A percentile compares a stretch with the other conserved stretches of the same genome.
phyloP scores from a whole-genome alignment of 2,888 invertebrate species.

The Strigamia transsilvanica region DNA sequence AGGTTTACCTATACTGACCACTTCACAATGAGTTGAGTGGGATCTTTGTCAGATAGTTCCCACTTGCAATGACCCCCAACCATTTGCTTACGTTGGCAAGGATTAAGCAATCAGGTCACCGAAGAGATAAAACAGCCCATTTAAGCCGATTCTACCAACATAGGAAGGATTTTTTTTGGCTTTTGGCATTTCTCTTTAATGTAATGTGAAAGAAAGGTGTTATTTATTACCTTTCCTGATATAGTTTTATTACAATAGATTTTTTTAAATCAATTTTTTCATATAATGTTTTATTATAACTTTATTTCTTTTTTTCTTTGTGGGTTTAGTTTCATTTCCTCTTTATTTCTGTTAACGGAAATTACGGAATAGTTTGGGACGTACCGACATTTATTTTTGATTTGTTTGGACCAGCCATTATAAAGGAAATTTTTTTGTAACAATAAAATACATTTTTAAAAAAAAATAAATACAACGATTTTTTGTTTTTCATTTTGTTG shows the following conservation, averaged over 20 bases:
- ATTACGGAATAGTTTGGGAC: background rate
- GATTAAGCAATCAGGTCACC: conserved; percentile 31
- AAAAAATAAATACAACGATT: background rate
- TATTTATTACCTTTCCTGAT: background rate
- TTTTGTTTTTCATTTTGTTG: background rate
- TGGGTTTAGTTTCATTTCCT: background rate
- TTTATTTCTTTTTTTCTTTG: too few relatives aligned
- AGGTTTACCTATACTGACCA: background rate
- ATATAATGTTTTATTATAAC: background rate
- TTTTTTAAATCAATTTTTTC: background rate
- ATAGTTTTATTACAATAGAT: background rate
- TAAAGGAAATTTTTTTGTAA: background rate
- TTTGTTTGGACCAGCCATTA: background rate
- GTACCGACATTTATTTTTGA: background rate
- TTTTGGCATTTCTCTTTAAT: conserved; percentile 5
- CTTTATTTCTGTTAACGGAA: conserved; percentile 7
- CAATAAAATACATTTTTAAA: background rate
- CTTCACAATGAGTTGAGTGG: conserved; percentile 39
- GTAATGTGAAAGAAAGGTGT: conserved; percentile 24
- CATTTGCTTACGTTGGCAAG: conserved; percentile 40
- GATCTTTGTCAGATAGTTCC: conserved; percentile 38
- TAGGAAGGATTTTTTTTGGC: background rate
- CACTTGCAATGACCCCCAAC: conserved; percentile 27
- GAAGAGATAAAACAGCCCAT: conserved; percentile 18
- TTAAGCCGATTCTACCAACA: conserved; percentile 5